Percentiles rank a stretch among this genome's conserved stretches.
Conservation (phyloP, 53 echinoderm and acorn worm genomes). For the Zoroaster sp. region DNA sequence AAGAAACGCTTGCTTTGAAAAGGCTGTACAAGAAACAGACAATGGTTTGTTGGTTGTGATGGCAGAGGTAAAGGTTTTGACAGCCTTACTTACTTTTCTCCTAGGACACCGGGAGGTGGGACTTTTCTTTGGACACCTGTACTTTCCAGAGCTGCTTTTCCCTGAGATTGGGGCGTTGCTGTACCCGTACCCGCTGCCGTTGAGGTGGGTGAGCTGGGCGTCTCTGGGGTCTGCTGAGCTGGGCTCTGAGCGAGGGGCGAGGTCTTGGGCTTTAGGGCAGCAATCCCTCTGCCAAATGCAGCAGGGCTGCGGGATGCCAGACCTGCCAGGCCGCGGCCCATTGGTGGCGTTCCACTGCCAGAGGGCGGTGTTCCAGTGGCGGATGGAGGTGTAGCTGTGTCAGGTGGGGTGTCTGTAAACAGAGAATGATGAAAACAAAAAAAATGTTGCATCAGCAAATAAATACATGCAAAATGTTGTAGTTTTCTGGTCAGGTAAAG, state of each 20-base stretch:
- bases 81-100: not conserved
- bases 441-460: not conserved
- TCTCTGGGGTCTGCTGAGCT: not conserved
- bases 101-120: not conserved
- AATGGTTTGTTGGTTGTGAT: too few species aligned
- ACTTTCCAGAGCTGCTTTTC: not conserved
- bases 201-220: not conserved
- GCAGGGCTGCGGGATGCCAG: conserved; percentile 11
- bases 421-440: not conserved
- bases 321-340: conserved; percentile 40
- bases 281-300: conserved; percentile 72
- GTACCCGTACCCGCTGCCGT: not conserved
- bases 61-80: too few species aligned
- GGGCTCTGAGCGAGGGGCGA: conserved; percentile 28
- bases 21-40: too few species aligned
- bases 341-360: not conserved
- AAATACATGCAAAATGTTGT: too few species aligned
- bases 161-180: not conserved
- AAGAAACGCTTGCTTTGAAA: too few species aligned
- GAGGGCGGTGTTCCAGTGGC: not conserved
- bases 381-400: not conserved
- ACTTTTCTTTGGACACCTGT: not conserved
- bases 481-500: too few species aligned
- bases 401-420: not conserved
- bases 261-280: conserved; percentile 35